These are phyloP conservation scores for Caerostris extrusa DNA, from an alignment of 1,140 invertebrate genomes.

Conservation along the genomic window DNA sequence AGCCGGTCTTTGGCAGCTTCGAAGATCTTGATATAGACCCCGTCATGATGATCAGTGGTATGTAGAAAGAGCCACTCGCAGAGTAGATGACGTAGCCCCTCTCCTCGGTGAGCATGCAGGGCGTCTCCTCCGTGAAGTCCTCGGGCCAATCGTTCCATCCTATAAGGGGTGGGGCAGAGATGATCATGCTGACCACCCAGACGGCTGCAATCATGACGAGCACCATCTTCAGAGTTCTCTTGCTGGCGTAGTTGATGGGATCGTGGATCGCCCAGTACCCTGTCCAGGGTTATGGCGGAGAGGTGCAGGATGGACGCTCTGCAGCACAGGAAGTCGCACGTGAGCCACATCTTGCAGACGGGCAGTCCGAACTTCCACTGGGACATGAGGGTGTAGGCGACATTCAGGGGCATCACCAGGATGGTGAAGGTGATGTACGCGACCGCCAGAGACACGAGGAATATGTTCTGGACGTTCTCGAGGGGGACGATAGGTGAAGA, in stretches of 20 bases:
- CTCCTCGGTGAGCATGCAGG: slow-evolving; percentile 84
- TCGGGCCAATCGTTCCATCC: slow-evolving; percentile 99
- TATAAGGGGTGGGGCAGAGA: slow-evolving; percentile 97
- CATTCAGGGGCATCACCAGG: slow-evolving; percentile 98
- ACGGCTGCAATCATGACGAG: slow-evolving; percentile 94
- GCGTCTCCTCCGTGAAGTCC: slow-evolving; percentile 87
- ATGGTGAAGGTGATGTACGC: slow-evolving; percentile 97
- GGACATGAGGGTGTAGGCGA: slow-evolving; percentile 94
- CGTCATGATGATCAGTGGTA: slow-evolving; percentile 96
- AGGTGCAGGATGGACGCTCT: slow-evolving; percentile 98
- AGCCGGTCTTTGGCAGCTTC: slow-evolving; percentile 90
- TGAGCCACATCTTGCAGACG: slow-evolving; percentile 97
- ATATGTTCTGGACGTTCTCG: slow-evolving; percentile 98
- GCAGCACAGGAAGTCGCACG: slow-evolving; percentile 97
- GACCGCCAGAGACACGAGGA: slow-evolving; percentile 97
- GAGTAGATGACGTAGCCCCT: slow-evolving; percentile 97
- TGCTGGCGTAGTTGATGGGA: slow-evolving; percentile 98
- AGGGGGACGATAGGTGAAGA: slow-evolving; percentile 96
- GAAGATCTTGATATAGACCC: slow-evolving; percentile 97
- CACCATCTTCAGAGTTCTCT: slow-evolving; percentile 94
- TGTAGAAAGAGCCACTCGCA: slow-evolving; percentile 97
- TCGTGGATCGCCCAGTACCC: slow-evolving; percentile 77
- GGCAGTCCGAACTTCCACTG: slow-evolving; percentile 95
- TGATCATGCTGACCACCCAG: slow-evolving; percentile 94
- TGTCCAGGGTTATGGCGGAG: slow-evolving; percentile 96